phyloP scores from a whole-genome alignment of 2,888 invertebrate genomes.

The Encarsia formosa region DNA sequence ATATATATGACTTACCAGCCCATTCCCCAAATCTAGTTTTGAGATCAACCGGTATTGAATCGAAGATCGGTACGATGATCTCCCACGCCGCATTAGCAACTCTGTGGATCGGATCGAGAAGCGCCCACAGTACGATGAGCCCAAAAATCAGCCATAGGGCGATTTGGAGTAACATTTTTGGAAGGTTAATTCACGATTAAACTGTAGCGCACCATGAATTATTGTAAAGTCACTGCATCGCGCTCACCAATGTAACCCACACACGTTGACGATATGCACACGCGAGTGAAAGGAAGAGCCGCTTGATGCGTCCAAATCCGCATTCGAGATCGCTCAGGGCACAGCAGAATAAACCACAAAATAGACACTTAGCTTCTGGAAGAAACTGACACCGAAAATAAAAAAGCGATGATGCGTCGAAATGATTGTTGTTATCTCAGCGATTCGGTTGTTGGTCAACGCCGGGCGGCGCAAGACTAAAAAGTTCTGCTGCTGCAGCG shows the following conservation, averaged over 20 bases:
- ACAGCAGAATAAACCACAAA: too few species aligned
- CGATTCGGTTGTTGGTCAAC: too few species aligned
- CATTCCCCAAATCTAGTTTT: constrained; percentile 69
- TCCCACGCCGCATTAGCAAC: constrained; percentile 37
- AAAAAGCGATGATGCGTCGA: too few species aligned
- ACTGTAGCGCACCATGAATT: background rate
- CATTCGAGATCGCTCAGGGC: too few species aligned
- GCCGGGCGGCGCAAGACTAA: too few species aligned
- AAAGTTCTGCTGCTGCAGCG: too few species aligned
- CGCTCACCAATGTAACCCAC: constrained; percentile 3
- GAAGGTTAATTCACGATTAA: background rate
- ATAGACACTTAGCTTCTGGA: too few species aligned
- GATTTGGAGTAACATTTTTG: constrained; percentile 40
- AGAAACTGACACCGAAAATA: too few species aligned
- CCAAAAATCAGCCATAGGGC: constrained; percentile 37
- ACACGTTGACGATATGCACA: background rate
- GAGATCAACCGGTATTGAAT: constrained; percentile 40
- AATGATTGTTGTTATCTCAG: too few species aligned
- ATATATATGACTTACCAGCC: constrained; percentile 68
- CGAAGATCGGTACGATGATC: constrained; percentile 39
- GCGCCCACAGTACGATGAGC: constrained; percentile 37
- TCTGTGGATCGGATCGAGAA: constrained; percentile 36
- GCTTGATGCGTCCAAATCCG: too few species aligned
- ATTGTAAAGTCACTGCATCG: background rate
- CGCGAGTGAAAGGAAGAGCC: background rate